Base-by-base conservation (phyloP, 2,113 vertebrate genomes). In the Ellobius talpinus region DNA sequence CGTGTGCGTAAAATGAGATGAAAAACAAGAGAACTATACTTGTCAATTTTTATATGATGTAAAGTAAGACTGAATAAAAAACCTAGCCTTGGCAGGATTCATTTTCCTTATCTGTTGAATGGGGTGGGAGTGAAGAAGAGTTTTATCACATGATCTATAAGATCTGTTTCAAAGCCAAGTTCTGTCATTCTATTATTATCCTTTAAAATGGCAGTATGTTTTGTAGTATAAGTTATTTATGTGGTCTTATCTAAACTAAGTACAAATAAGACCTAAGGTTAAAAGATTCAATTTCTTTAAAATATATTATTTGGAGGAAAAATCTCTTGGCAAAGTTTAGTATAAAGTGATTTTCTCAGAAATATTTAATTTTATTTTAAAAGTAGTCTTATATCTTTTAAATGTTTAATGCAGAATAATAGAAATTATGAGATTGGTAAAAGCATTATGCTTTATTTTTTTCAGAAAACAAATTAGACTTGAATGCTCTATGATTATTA, bases 401-500 rank as follows among this genome's bases (percentile, higher is more conserved):
- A 96, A 94, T 74, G 19, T 87, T 96, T 87, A 91, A 23, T 91
- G 4, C 21, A 31, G 2, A 85, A 47, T 52, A 92, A 42, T 94
- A 39, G 96, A 36, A 94, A 96, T 77, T 76, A 61, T 8, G 33
- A 89, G 65, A 96, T 89, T 92, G 93, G 97, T 97, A 52, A 74
- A 90, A 95, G 42, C 79, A 85, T 97, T 98, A 96, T 87, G 42
- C 58, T 97, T 29, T 50, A n/a, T 96, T 63, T 96, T 97, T 97
- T 92, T 98, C 90, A 95, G 58, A 93, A 97, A 96, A 13, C 13
- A 98, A 94, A 96, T 97, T 94, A 89, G 97, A 94, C 36, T 61
- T 96, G 95, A 95, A 36, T 96, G 90, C 88, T 97, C 61, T 96
- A 24, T 97, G 95, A 95, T 66, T 23, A 79, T 92, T 90, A 76